phyloP scores from a whole-genome alignment of 1,140 invertebrate genomes.

The Phocides pigmalion region DNA sequence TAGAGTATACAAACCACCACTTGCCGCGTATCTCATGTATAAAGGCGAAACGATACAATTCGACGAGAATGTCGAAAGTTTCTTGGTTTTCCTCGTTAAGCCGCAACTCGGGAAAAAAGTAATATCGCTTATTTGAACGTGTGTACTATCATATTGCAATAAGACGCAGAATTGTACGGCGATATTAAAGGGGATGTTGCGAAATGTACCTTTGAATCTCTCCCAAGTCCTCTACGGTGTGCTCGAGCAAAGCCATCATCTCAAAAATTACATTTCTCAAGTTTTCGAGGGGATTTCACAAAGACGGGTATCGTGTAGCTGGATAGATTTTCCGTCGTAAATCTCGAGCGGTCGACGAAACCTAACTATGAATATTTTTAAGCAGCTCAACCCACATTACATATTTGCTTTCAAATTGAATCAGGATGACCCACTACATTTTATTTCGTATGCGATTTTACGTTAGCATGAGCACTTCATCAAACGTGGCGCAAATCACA shows the following conservation, averaged over 20 bases:
- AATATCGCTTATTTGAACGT: slow-evolving; percentile 43
- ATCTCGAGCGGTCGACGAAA: slow-evolving; percentile 14
- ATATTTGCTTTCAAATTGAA: slow-evolving; percentile 23
- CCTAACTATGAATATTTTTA: slow-evolving; percentile 19
- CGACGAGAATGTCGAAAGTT: slow-evolving; percentile 58
- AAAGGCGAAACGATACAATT: slow-evolving; percentile 46
- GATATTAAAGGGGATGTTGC: slow-evolving; percentile 26
- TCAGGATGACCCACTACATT: background rate
- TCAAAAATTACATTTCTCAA: slow-evolving; percentile 52
- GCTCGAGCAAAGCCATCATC: slow-evolving; percentile 48
- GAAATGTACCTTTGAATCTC: slow-evolving; percentile 44
- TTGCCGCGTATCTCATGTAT: slow-evolving; percentile 38
- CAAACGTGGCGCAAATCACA: background rate
- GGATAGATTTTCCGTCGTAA: slow-evolving; percentile 25
- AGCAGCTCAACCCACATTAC: slow-evolving; percentile 11
- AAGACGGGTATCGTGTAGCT: slow-evolving; percentile 36
- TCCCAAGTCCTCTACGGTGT: slow-evolving; percentile 47
- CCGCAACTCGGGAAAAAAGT: slow-evolving; percentile 48
- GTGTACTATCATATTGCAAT: slow-evolving; percentile 23
- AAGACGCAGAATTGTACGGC: slow-evolving; percentile 27
- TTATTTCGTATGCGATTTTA: background rate
- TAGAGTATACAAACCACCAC: slow-evolving; percentile 29
- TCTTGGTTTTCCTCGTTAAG: slow-evolving; percentile 64
- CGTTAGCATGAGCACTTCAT: background rate
- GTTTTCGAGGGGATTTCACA: slow-evolving; percentile 40